phyloP scores from a whole-genome alignment of 2,797 vertebrate species.

The Urosaurus nigricauda region DNA sequence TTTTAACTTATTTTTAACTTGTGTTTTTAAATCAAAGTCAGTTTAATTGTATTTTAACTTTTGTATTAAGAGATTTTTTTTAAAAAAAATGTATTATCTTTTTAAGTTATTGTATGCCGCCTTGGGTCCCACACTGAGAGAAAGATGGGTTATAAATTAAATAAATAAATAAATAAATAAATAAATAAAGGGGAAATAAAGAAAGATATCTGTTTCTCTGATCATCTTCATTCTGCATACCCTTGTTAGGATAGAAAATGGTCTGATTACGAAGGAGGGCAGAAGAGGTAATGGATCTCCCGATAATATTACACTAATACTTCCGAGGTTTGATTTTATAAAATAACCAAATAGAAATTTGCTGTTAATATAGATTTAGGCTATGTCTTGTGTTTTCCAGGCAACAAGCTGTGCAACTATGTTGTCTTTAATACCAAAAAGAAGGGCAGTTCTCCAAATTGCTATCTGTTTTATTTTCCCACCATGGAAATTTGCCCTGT shows the following conservation, averaged over 20 bases:
- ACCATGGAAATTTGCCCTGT: slow-evolving; percentile 86
- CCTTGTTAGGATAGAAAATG: neutral
- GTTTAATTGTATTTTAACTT: no score
- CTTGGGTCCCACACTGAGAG: no score
- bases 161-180: no score
- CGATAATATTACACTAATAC: neutral
- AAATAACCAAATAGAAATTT: neutral
- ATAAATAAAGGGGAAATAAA: neutral
- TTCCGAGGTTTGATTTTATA: neutral
- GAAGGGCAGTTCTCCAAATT: slow-evolving; percentile 81
- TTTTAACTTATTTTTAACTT: no score
- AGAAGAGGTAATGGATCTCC: neutral
- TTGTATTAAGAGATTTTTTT: no score
- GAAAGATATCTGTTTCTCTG: neutral
- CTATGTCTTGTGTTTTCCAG: slow-evolving; percentile 71
- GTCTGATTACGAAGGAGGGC: neutral
- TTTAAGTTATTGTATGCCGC: no score
- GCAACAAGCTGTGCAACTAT: slow-evolving; percentile 86
- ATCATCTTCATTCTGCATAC: neutral
- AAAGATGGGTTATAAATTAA: no score
- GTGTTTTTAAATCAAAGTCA: no score
- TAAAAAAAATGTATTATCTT: no score
- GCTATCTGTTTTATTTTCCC: slow-evolving; percentile 90
- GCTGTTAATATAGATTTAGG: neutral
- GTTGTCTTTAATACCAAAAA: slow-evolving; percentile 84